A percentile compares a stretch with the other conserved stretches of the same genome.
Conservation (phyloP, 37 sponge, comb jelly and placozoan species). For the Dysidea cf. avara region DNA sequence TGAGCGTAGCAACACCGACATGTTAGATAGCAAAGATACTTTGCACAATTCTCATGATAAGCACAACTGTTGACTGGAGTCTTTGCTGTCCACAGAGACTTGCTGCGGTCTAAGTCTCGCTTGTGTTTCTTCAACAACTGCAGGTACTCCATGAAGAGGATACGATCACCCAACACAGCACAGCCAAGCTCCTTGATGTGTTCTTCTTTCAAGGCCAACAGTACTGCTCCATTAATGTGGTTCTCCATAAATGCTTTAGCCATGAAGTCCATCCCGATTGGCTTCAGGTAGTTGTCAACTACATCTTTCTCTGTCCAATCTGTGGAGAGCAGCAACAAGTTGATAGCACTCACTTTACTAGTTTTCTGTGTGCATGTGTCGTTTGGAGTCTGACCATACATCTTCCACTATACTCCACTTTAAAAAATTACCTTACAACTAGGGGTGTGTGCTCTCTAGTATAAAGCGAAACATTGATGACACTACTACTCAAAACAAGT, state of each 20-base stretch:
- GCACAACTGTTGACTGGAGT: slow-evolving; percentile 72
- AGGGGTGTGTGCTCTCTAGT: too few species aligned
- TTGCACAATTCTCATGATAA: slow-evolving; percentile 62
- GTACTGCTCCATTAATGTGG: slow-evolving; percentile 29
- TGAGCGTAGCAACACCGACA: slow-evolving; percentile 76
- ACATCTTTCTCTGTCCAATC: slow-evolving; percentile 41
- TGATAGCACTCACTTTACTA: too few species aligned
- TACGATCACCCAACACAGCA: slow-evolving; percentile 69
- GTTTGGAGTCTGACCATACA: too few species aligned
- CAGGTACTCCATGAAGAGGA: slow-evolving; percentile 75
- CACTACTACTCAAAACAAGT: too few species aligned
- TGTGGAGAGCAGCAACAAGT: too few species aligned
- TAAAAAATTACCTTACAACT: too few species aligned
- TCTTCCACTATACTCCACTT: too few species aligned
- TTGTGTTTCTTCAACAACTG: slow-evolving; percentile 85
- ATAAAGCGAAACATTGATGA: too few species aligned
- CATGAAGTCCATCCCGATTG: slow-evolving; percentile 30
- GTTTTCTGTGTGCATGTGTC: too few species aligned
- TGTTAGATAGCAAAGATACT: slow-evolving; percentile 59
- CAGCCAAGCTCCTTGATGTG: slow-evolving; percentile 78
- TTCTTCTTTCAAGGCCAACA: slow-evolving; percentile 12
- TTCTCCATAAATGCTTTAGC: slow-evolving; percentile 19
- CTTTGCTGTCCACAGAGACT: slow-evolving; percentile 74
- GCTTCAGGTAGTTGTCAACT: slow-evolving; percentile 31
- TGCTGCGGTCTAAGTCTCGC: slow-evolving; percentile 74